Conservation (phyloP, 2,888 invertebrate species). For the Leptinotarsa juncta region DNA sequence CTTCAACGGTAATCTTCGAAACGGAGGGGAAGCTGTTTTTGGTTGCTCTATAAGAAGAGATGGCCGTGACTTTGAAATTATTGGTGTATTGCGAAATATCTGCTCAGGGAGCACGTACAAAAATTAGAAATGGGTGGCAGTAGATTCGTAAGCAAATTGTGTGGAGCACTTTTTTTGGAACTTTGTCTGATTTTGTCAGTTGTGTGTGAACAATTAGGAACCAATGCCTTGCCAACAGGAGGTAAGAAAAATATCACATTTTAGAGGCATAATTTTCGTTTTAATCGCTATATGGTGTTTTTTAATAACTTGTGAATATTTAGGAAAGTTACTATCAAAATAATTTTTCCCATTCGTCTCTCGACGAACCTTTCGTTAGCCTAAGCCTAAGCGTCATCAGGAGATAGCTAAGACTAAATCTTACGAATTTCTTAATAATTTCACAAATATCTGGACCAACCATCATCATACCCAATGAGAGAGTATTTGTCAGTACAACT, state of each 20-base stretch:
- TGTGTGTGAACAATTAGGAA: neutral
- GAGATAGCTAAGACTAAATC: no score
- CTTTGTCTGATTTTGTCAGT: neutral
- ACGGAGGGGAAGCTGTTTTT: conserved; percentile 20
- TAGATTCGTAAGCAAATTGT: neutral
- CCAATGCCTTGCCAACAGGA: neutral
- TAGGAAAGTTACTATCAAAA: no score
- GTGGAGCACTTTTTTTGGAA: neutral
- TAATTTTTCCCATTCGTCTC: no score
- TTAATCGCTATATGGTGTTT: no score
- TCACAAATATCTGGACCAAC: no score
- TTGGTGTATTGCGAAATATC: conserved; percentile 48
- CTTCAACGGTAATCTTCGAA: neutral
- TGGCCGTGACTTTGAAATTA: conserved; percentile 57
- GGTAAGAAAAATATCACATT: neutral
- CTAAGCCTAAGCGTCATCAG: no score
- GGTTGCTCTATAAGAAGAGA: conserved; percentile 41
- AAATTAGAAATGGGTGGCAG: neutral
- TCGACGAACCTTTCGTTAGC: no score
- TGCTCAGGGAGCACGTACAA: neutral
- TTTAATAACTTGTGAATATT: no score
- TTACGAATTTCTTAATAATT: no score
- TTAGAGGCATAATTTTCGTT: no score
- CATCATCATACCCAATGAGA: no score
- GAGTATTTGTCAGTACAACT: no score